Conservation (phyloP, 1,140 invertebrate genomes). For the Homarus americanus region DNA sequence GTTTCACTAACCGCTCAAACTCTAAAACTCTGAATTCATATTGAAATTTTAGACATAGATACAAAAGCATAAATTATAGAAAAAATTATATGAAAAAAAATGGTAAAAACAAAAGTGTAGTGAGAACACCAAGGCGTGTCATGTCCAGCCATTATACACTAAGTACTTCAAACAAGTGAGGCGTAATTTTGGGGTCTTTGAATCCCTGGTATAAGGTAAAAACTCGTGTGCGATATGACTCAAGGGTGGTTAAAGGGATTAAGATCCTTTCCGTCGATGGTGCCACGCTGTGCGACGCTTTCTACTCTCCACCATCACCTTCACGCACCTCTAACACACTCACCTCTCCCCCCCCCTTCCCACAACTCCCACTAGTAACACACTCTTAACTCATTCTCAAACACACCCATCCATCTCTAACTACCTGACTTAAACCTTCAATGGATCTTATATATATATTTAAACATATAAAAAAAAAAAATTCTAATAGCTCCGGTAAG, state of each 20-base stretch:
- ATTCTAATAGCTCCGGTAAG: constrained; percentile 11
- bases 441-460: background rate
- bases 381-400: background rate
- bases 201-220: constrained; percentile 52
- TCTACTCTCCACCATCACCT: background rate
- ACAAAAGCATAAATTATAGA: no score
- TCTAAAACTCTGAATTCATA: no score
- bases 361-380: background rate
- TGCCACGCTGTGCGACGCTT: constrained; percentile 50
- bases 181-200: constrained; percentile 34
- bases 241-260: constrained; percentile 64
- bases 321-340: background rate
- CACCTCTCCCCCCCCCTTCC: background rate
- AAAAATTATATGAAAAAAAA: no score
- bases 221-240: constrained; percentile 59
- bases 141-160: constrained; percentile 60
- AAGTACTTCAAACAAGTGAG: constrained; percentile 42
- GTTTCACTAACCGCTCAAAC: no score
- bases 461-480: background rate
- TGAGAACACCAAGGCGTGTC: constrained; percentile 23
- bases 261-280: constrained; percentile 41
- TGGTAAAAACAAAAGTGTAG: background rate
- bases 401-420: no score
- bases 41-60: no score
- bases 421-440: no score